Conservation (phyloP, 2,888 invertebrate species). For the Philopedon plagiatum region DNA sequence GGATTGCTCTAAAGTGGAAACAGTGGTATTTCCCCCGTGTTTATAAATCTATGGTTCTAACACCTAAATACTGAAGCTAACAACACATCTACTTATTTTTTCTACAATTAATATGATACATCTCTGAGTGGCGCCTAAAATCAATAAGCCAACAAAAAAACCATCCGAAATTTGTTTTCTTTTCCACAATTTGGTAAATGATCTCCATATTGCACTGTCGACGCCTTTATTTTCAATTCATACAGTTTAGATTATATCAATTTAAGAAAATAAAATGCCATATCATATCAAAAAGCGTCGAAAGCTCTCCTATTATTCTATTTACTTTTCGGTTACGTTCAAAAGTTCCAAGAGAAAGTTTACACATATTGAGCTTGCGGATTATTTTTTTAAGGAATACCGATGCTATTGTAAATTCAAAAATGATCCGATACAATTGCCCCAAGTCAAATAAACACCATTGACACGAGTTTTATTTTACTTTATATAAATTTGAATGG, state of each 20-base stretch:
- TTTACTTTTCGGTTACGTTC: conserved; percentile 23
- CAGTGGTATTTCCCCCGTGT: no score
- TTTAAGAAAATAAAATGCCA: conserved; percentile 30
- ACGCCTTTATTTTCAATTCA: conserved; percentile 15
- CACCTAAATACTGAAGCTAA: no score
- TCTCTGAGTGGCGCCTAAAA: conserved; percentile 23
- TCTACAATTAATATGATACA: neutral
- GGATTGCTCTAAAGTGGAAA: no score
- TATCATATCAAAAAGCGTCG: conserved; percentile 28
- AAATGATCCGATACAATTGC: conserved; percentile 41
- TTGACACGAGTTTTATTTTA: conserved; percentile 34
- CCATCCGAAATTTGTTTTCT: conserved; percentile 21
- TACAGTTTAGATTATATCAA: conserved; percentile 30
- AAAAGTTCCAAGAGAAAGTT: neutral
- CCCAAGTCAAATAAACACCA: conserved; percentile 32
- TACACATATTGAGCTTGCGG: conserved; percentile 1
- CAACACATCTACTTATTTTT: conserved; percentile 13
- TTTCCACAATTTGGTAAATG: conserved; percentile 20
- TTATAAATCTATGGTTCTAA: no score
- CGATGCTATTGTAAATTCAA: conserved; percentile 37
- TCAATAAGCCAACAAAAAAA: conserved; percentile 23
- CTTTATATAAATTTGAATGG: conserved; percentile 19
- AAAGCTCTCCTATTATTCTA: conserved; percentile 38
- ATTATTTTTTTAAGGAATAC: conserved; percentile 40
- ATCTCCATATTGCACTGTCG: conserved; percentile 16